Percentiles rank a stretch among this genome's conserved stretches.
phyloP scores from a whole-genome alignment of 1,140 invertebrate genomes.

The Ostrea denselamellosa region DNA sequence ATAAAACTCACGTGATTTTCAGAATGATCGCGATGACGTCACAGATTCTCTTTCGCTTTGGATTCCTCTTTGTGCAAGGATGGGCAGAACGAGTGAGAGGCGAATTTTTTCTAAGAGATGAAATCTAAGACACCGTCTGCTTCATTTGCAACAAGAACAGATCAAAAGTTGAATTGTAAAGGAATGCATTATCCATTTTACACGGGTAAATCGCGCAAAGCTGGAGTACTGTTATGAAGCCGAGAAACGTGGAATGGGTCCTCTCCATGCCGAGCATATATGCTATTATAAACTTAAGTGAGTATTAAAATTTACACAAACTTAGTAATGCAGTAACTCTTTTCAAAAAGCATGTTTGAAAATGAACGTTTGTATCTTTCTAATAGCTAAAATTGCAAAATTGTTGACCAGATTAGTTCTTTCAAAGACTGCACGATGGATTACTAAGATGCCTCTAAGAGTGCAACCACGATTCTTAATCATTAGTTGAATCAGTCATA shows the following conservation, averaged over 20 bases:
- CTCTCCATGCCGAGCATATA: background rate
- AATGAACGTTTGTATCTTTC: background rate
- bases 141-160: background rate
- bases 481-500: too few relatives aligned
- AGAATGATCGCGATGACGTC: conserved; percentile 33
- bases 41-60: conserved; percentile 9
- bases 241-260: background rate
- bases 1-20: conserved; percentile 32
- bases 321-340: background rate
- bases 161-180: background rate
- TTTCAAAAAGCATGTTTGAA: background rate
- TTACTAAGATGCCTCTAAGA: too few relatives aligned
- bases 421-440: too few relatives aligned
- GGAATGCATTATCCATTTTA: conserved; percentile 10
- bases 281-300: conserved; percentile 31
- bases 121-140: background rate
- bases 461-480: too few relatives aligned
- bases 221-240: conserved; percentile 3
- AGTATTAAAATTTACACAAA: background rate
- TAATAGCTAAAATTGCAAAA: too few relatives aligned
- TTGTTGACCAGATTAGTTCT: too few relatives aligned
- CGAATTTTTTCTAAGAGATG: background rate
- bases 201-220: background rate
- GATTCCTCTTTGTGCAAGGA: conserved; percentile 32
- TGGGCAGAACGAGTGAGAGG: conserved; percentile 20